Base-by-base conservation (phyloP, 2,888 invertebrate genomes). In the Mystacides longicornis region DNA sequence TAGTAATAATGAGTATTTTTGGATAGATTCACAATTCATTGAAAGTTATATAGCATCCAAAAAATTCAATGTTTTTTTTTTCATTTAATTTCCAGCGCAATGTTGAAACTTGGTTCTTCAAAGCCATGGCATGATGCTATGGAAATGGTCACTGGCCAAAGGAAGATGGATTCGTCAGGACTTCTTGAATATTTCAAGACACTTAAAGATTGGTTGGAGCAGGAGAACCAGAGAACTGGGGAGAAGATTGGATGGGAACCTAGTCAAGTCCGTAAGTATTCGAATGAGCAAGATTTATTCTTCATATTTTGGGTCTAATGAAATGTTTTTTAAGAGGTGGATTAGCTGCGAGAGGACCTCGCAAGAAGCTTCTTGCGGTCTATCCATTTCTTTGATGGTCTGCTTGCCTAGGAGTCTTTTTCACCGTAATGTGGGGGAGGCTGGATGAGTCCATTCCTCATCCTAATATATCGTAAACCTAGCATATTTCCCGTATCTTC, bases 111-210 rank as follows among this genome's bases (percentile, higher is more conserved):
- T 69, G 86, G 86, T 11, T 78, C 81, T 0, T 83, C 85, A 0
- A 79, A 74, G 63, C 82, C 84, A 1, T 87, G 87, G 87, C 82
- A 81, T 16, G 87, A 89, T 53, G 87, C 87, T 1, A 81, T 93
- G 81, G 81, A 86, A 65, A 76, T 75, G 5, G 67, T 89, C 1
- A 88, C 88, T 0, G 87, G 87, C 0, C 77, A 79, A 57, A 67
- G 84, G 64, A 71, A 75, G 50, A 86, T 88, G 85, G 83, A 86
- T 61, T 84, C 85, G 11, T 75, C 77, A 45, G 84, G 85, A 1
- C 70, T 89, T 0, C 65, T 88, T 56, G 85, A 87, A 63, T 89
- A 87, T 68, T 89, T 89, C 68, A 74, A 79, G 55, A 87, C 88
- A 0, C 66, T 89, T 2, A 71, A 81, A 57, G 78, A 82, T 16